Percentiles rank a stretch among this genome's conserved stretches.
These are phyloP conservation scores for Altica lythri DNA, from an alignment of 2,888 invertebrate genomes.

Conservation along the genomic window DNA sequence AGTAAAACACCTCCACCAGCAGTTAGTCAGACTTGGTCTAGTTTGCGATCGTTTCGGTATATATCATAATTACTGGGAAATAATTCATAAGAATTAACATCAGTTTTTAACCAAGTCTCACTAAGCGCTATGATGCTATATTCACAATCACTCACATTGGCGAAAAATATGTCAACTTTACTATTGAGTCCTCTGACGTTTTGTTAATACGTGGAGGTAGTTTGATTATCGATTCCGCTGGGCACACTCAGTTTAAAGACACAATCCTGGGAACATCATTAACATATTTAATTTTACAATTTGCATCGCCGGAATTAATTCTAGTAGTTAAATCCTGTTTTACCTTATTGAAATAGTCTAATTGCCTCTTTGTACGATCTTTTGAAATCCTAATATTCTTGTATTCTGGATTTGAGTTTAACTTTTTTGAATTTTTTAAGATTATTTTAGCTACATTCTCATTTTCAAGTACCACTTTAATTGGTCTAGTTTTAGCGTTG, in stretches of 20 bases:
- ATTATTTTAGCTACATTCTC: not conserved
- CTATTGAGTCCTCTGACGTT: slow-evolving; percentile 5
- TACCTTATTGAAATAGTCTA: not conserved
- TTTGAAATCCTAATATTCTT: not conserved
- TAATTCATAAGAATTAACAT: too few species aligned
- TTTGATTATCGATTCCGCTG: not conserved
- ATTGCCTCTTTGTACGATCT: not conserved
- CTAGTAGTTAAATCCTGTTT: not conserved
- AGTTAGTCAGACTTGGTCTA: not conserved
- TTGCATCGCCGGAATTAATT: not conserved
- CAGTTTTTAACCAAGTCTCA: too few species aligned
- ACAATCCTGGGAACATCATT: slow-evolving; percentile 2
- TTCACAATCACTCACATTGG: slow-evolving; percentile 5
- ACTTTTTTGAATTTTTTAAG: not conserved
- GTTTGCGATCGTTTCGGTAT: not conserved
- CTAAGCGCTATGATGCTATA: not conserved
- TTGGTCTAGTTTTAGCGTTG: not conserved
- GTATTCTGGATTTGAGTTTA: not conserved
- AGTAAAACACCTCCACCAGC: not conserved
- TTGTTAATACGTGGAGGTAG: slow-evolving; percentile 2
- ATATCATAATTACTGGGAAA: too few species aligned
- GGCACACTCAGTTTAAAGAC: slow-evolving; percentile 3
- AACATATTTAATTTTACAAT: not conserved
- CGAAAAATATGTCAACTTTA: slow-evolving; percentile 4
- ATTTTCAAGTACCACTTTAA: not conserved